A percentile compares a stretch with the other conserved stretches of the same genome.
These are phyloP conservation scores for Ephialtes manifestator DNA, from an alignment of 2,888 invertebrate species.

Conservation along the genomic window DNA sequence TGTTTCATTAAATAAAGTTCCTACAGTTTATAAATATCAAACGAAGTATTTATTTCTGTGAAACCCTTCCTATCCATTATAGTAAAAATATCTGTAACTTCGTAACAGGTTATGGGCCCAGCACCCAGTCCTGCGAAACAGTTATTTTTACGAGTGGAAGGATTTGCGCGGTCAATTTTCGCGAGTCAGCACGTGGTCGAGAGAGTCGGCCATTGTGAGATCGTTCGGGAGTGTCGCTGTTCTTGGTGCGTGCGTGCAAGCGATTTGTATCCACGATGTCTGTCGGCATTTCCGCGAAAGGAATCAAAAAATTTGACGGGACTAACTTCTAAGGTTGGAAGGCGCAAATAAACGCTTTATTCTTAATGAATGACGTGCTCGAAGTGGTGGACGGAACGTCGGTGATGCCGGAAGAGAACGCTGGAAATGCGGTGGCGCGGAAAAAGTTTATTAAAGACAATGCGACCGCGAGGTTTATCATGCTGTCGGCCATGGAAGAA, in stretches of 20 bases:
- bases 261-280: background rate
- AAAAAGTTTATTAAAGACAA: constrained; percentile 42
- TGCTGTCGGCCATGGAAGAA: constrained; percentile 60
- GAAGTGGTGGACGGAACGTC: background rate
- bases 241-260: background rate
- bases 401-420: background rate
- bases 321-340: background rate
- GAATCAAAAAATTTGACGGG: background rate
- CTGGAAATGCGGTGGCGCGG: background rate
- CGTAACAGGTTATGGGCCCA: no score
- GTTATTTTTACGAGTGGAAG: no score
- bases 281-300: background rate
- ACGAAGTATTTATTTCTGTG: no score
- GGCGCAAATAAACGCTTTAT: background rate
- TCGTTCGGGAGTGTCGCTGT: no score
- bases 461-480: constrained; percentile 62
- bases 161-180: no score
- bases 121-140: no score
- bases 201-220: no score
- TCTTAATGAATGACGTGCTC: background rate
- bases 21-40: no score
- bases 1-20: no score
- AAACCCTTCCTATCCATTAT: no score
- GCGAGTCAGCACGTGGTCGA: no score
- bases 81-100: no score